Evolutionary conservation across 2,888 invertebrate species (phyloP).

Genomic region (Germaria angustata): DNA sequence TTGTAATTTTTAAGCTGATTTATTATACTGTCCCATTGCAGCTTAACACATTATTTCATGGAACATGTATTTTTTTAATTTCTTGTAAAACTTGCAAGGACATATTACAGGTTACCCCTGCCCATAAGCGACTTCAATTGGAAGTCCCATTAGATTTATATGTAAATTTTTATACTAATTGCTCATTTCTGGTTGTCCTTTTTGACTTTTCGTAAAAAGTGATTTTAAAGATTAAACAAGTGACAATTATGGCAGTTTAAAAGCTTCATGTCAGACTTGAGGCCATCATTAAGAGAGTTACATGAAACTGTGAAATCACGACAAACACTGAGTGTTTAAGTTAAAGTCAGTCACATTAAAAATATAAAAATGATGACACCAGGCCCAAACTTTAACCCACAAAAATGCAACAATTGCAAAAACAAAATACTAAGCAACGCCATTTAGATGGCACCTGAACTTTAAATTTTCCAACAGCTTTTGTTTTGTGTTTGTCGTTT

Average conservation of each 20-base stretch:
- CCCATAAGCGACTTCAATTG: no score
- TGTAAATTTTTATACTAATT: no score
- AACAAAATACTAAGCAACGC: not conserved
- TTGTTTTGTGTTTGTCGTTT: not conserved
- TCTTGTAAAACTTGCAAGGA: no score
- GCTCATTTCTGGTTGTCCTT: no score
- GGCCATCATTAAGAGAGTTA: conserved; percentile 52
- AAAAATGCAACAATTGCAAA: conserved; percentile 26
- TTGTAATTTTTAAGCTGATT: no score
- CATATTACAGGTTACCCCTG: no score
- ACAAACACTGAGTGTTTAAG: conserved; percentile 52
- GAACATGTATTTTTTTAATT: no score
- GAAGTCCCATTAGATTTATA: no score
- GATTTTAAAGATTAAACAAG: conserved; percentile 14
- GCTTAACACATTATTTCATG: no score
- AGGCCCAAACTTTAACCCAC: conserved; percentile 64
- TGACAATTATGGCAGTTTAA: conserved; percentile 62
- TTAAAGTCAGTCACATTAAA: conserved; percentile 44
- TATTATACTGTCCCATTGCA: no score
- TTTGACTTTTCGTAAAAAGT: not conserved
- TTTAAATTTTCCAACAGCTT: conserved; percentile 34
- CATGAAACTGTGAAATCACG: conserved; percentile 54
- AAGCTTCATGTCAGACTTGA: conserved; percentile 53
- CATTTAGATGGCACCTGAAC: conserved; percentile 65
- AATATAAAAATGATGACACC: conserved; percentile 64